Percentiles rank a stretch among this genome's conserved stretches.
These are phyloP conservation scores for Axinella damicornis DNA, from an alignment of 37 sponge, comb jelly and placozoan genomes.

Conservation along the genomic window DNA sequence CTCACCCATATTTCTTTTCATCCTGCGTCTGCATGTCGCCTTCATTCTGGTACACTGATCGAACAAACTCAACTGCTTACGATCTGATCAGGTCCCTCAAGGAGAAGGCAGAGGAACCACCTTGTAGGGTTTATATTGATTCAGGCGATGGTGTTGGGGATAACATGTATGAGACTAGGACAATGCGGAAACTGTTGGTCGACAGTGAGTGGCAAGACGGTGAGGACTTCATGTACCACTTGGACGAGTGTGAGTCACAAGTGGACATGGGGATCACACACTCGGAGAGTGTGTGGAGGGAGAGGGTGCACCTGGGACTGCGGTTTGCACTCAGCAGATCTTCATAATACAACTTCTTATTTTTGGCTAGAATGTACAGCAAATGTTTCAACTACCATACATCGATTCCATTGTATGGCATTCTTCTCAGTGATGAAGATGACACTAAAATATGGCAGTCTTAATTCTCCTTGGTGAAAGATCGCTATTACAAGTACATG, in stretches of 20 bases:
- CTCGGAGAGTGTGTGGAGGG: constrained; percentile 81
- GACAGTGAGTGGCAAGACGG: constrained; percentile 73
- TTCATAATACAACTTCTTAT: too few relatives aligned
- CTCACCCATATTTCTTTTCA: constrained; percentile 54
- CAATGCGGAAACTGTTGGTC: constrained; percentile 63
- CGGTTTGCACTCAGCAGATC: constrained; percentile 56
- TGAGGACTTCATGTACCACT: constrained; percentile 56
- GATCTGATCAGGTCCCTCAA: constrained; percentile 36
- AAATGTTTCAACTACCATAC: too few relatives aligned
- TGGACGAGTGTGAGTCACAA: constrained; percentile 61
- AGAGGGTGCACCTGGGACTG: constrained; percentile 63
- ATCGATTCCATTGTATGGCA: too few relatives aligned
- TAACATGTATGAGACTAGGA: constrained; percentile 59
- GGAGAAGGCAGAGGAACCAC: background rate
- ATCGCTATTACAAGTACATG: too few relatives aligned
- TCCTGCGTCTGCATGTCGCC: constrained; percentile 79
- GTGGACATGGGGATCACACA: constrained; percentile 70
- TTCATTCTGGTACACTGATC: constrained; percentile 83
- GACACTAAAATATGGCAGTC: too few relatives aligned
- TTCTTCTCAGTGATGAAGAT: too few relatives aligned
- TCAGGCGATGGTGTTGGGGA: constrained; percentile 84
- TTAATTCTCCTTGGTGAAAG: too few relatives aligned
- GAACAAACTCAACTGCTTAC: constrained; percentile 41
- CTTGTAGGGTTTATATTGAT: constrained; percentile 78
- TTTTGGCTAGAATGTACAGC: too few relatives aligned